phyloP scores from a whole-genome alignment of 2,888 invertebrate genomes.

The Leptogaster cylindrica region DNA sequence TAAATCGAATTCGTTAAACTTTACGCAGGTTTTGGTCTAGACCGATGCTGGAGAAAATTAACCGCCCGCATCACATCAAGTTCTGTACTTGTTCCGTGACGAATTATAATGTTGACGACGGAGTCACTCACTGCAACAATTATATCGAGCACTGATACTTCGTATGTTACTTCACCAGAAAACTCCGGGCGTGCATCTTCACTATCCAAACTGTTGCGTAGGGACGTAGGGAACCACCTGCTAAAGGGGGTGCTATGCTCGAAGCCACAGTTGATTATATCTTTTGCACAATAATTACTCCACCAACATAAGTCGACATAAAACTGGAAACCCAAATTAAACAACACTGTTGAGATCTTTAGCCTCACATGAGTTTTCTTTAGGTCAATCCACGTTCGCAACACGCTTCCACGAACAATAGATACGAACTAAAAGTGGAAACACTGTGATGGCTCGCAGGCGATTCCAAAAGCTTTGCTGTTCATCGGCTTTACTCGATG shows the following conservation, averaged over 20 bases:
- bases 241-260: background rate
- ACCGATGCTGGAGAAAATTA: background rate
- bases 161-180: conserved; percentile 22
- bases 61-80: conserved; percentile 11
- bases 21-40: background rate
- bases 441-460: background rate
- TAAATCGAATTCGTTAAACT: background rate
- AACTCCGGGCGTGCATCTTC: conserved; percentile 9
- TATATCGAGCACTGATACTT: background rate
- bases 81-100: background rate
- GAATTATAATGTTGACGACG: background rate
- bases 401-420: conserved; percentile 23
- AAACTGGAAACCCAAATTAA: background rate
- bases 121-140: background rate
- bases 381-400: background rate
- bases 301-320: background rate
- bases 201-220: conserved; percentile 1
- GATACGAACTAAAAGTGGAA: conserved; percentile 21
- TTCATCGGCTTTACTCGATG: background rate
- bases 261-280: background rate
- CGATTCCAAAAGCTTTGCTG: conserved; percentile 9
- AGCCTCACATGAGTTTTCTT: background rate
- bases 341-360: background rate
- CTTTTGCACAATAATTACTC: background rate
- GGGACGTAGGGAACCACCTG: background rate